Evolutionary conservation across 2,797 vertebrate species (phyloP), one percentile per base, ranked within the genome.

Genomic region (Trachops cirrhosus): DNA sequence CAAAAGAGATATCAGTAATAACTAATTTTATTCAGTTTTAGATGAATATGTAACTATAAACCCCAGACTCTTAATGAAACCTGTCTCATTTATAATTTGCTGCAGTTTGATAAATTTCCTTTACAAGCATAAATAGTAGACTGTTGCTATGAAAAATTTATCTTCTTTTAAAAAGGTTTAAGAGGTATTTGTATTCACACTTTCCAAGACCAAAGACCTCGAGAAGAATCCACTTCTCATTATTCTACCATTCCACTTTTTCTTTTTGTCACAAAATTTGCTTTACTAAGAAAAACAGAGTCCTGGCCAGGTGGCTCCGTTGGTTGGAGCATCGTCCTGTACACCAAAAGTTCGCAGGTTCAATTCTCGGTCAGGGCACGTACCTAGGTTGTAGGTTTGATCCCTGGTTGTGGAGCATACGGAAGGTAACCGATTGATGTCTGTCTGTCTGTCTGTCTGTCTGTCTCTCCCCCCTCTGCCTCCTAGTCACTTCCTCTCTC

Each of bases 11-110:
- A 74, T 32, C 77, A 82, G 10, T 70, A 85, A 68, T 71, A 64
- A n/a, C 64, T 67, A 37, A 77, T 86, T 89, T 93, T 77, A 91
- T 88, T 91, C 79, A 37, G 1, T 62, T 90, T 94, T 70, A 85
- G 48, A 37, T 73, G 37, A 95, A 26, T 59, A 5, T 22, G 12
- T 90, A 34, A 34, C 24, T 91, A 3, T 78, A 8, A 67, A 26
- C 18, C 9, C 15, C 15, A 24, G 29, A 64, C 67, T 48, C 29
- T 75, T 80, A 50, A 21, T 67, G 48, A 90, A 94, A 71, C 10
- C 24, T 41, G 34, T 89, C 41, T 62, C 29, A 50, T 34, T 79
- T 41, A 77, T 21, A 92, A 32, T 90, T 85, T 86, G 44, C 44
- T 88, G 19, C 21, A 39, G 2, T 82, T 95, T 44, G 86, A 39